These are phyloP conservation scores for Exocentrus adspersus DNA, from an alignment of 2,888 invertebrate species.

Conservation along the genomic window DNA sequence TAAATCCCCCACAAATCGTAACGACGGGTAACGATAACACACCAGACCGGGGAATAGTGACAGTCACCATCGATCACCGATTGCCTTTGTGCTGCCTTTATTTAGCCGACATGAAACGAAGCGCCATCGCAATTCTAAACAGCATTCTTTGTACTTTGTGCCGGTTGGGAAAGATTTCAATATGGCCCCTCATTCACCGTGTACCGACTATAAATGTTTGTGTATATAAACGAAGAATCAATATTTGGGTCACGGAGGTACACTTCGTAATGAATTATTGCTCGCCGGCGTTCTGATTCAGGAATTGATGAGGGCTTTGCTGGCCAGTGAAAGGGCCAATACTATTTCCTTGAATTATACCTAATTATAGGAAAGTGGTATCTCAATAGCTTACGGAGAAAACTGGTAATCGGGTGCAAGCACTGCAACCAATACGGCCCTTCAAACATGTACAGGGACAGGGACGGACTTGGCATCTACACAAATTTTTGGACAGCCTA, in stretches of 20 bases:
- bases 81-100: background rate
- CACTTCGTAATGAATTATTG: background rate
- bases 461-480: no score
- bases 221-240: constrained; percentile 13
- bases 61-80: background rate
- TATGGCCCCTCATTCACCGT: background rate
- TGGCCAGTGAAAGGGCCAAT: no score
- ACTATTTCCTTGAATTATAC: no score
- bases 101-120: background rate
- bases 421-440: no score
- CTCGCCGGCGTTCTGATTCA: background rate
- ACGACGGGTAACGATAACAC: no score
- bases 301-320: background rate
- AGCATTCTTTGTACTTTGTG: background rate
- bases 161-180: constrained; percentile 11
- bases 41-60: background rate
- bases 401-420: background rate
- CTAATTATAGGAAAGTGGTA: background rate
- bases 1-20: no score
- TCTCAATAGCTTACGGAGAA: background rate
- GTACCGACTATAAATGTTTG: no score
- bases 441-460: no score
- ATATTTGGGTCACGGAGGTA: constrained; percentile 15
- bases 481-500: no score
- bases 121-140: background rate